These are phyloP conservation scores for Porites divaricata DNA, from an alignment of 92 coral and sea anemone genomes.

Conservation along the genomic window DNA sequence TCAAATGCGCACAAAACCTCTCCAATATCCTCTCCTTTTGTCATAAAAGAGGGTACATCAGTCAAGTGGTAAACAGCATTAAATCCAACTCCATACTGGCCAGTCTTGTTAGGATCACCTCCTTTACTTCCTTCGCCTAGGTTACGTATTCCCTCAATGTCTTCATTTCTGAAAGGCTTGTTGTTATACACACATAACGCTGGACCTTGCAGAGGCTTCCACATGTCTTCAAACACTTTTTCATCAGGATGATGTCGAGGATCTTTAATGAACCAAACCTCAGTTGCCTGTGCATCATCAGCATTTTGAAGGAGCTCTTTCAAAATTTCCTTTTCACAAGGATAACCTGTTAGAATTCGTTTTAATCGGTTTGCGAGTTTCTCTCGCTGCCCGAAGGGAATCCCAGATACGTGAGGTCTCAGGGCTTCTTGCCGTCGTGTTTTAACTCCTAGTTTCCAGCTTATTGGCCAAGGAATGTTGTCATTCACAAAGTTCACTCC, in stretches of 20 bases:
- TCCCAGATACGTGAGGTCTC: constrained; percentile 21
- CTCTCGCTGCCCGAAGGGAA: constrained; percentile 70
- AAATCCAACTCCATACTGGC: constrained; percentile 89
- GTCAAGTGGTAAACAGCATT: constrained; percentile 79
- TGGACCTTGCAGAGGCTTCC: constrained; percentile 87
- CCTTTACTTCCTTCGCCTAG: constrained; percentile 88
- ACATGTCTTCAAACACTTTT: constrained; percentile 62
- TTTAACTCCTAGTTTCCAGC: constrained; percentile 63
- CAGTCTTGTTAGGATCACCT: constrained; percentile 91
- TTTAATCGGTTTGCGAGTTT: constrained; percentile 68
- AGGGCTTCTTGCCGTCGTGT: constrained; percentile 58
- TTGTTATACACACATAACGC: constrained; percentile 89
- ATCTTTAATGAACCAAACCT: constrained; percentile 73
- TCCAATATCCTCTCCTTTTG: constrained; percentile 66
- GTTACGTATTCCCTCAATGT: constrained; percentile 74
- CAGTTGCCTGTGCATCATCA: constrained; percentile 77
- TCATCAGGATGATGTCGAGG: constrained; percentile 56
- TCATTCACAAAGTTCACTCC: constrained; percentile 50
- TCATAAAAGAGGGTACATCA: constrained; percentile 72
- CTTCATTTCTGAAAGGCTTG: constrained; percentile 68
- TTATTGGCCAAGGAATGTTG: constrained; percentile 39
- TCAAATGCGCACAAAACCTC: constrained; percentile 73
- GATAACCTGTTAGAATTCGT: constrained; percentile 64
- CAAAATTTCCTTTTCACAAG: constrained; percentile 67
- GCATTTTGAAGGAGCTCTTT: constrained; percentile 85